Percentiles rank a stretch among this genome's conserved stretches.
Conservation (phyloP, 2,797 vertebrate genomes). For the Parauchenoglanis ngamensis region DNA sequence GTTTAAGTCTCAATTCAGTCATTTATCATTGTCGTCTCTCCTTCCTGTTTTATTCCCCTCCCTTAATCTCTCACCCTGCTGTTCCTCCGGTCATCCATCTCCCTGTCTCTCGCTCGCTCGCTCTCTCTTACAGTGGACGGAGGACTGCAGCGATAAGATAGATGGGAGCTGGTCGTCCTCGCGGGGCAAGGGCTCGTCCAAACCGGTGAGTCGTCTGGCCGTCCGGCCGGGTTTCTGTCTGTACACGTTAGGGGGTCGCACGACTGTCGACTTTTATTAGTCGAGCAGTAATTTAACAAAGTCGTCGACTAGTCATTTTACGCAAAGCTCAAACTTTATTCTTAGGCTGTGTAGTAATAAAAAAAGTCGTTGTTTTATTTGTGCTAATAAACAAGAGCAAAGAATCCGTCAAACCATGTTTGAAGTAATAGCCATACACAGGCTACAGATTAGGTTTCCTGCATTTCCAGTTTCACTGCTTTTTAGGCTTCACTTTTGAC, state of each 20-base stretch:
- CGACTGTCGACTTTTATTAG: background rate
- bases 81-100: constrained; percentile 5
- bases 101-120: background rate
- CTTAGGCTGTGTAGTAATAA: too few relatives aligned
- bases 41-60: background rate
- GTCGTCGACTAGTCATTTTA: background rate
- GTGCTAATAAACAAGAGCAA: background rate
- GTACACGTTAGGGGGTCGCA: background rate
- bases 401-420: background rate
- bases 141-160: constrained; percentile 84
- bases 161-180: constrained; percentile 86
- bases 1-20: background rate
- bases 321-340: background rate
- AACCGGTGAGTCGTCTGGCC: constrained; percentile 66
- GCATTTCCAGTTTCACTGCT: background rate
- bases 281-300: background rate
- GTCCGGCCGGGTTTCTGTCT: background rate
- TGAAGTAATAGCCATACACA: background rate
- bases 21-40: background rate
- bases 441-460: background rate
- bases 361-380: background rate
- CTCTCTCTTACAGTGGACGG: constrained; percentile 83
- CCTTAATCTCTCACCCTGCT: background rate
- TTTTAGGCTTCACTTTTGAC: background rate
- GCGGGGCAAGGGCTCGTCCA: constrained; percentile 78